Evolutionary conservation across 2,113 vertebrate genomes (phyloP), one percentile per base, ranked within the genome.

Genomic region (Glaucomys volans): DNA sequence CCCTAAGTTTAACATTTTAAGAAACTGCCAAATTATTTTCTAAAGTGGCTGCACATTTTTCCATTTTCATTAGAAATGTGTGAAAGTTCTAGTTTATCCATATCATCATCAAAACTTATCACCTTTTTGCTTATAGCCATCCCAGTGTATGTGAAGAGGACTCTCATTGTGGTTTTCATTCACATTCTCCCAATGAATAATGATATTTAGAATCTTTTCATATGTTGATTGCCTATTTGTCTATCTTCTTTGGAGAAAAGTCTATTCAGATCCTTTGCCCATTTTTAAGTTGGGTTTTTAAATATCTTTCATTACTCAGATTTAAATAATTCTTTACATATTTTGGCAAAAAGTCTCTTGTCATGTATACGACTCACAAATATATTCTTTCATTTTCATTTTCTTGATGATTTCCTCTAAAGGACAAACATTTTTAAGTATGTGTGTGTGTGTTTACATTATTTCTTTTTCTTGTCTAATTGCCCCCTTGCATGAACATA

Each of bases 1-100:
- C 13, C 44, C 28, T 40, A 35, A 28, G 4, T 81, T 91, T 92
- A 81, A 76, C 18, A 93, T 72, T 91, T 97, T 74, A 83, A 52
- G 42, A 12, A 87, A 84, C 4, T 74, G 8, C 14, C 57, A 40
- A 87, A 14, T 72, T 92, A 8, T 57, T 93, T 90, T 64, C 32
- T 20, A 54, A 92, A 90, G 32, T 77, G 42, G 10, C 28, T 59
- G 28, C 1, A 52, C 18, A 83, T 69, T 85, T 91, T 80, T 66
- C n/a, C 7, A 72, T 77, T 83, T 24, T 67, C 5, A 44, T 5
- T 4, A 57, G 54, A 91, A 87, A 91, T 85, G 17, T 28, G 22
- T 66, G 22, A 79, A 87, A 44, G 2, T 32, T 95, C 75, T 18
- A 50, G 17, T 92, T 86, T 92, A 22, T 89, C 76, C 59, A 71